Percentiles rank a stretch among this genome's conserved stretches.
phyloP scores from a whole-genome alignment of 1,140 invertebrate species.

The Hyles euphorbiae region DNA sequence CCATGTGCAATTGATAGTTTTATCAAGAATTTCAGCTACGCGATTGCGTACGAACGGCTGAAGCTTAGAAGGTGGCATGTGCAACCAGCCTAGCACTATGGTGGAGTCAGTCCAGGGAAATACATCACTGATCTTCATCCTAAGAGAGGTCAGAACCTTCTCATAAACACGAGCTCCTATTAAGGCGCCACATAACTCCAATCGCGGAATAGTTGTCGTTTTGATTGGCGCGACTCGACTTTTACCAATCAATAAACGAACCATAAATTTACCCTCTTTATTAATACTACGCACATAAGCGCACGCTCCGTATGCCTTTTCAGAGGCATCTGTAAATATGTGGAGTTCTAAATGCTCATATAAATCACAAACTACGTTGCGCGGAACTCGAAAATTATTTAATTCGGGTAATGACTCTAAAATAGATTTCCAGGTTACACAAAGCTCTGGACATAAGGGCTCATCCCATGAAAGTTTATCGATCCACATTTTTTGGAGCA shows the following conservation, averaged over 20 bases:
- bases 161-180: slow-evolving; percentile 37
- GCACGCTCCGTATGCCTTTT: slow-evolving; percentile 4
- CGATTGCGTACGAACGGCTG: slow-evolving; percentile 47
- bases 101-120: slow-evolving; percentile 44
- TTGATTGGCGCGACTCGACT: slow-evolving; percentile 61
- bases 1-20: slow-evolving; percentile 24
- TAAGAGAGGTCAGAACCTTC: slow-evolving; percentile 18
- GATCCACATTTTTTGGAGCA: slow-evolving; percentile 23
- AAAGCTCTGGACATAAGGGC: slow-evolving; percentile 7
- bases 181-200: slow-evolving; percentile 46
- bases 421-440: slow-evolving; percentile 14
- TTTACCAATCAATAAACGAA: slow-evolving; percentile 21
- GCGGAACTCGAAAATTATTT: slow-evolving; percentile 23
- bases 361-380: slow-evolving; percentile 18
- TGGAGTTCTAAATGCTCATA: slow-evolving; percentile 21
- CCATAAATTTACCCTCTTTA: slow-evolving; percentile 10
- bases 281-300: slow-evolving; percentile 39
- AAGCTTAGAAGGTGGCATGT: slow-evolving; percentile 16
- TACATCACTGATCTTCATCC: slow-evolving; percentile 6
- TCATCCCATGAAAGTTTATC: slow-evolving; percentile 23
- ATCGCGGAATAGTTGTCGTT: slow-evolving; percentile 19
- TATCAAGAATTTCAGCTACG: slow-evolving; percentile 39
- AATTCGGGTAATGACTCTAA: slow-evolving; percentile 11
- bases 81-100: slow-evolving; percentile 39
- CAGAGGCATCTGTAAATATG: slow-evolving; percentile 49